A percentile compares a stretch with the other conserved stretches of the same genome.
Evolutionary conservation across 2,797 vertebrate species (phyloP).

Genomic region (Kryptopterus vitreolus): DNA sequence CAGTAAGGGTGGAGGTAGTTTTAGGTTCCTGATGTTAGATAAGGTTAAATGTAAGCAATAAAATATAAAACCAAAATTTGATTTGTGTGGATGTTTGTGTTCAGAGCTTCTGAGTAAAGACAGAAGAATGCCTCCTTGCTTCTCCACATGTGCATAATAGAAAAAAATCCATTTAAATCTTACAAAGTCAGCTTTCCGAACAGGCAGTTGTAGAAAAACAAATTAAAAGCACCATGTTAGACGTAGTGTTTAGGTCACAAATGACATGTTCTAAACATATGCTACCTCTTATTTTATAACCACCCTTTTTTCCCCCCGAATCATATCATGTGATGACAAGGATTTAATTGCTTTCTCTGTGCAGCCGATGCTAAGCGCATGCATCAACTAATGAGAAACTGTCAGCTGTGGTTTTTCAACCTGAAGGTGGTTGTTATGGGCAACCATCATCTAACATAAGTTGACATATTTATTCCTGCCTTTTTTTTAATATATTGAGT

Average conservation of each 20-base stretch:
- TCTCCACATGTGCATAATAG: not conserved
- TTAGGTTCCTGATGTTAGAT: not conserved
- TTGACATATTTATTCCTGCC: not conserved
- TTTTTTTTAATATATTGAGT: constrained; percentile 4
- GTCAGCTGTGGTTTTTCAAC: constrained; percentile 41
- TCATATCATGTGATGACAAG: constrained; percentile 25
- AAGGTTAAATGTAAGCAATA: not conserved
- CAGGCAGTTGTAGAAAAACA: not conserved
- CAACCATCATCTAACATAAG: constrained; percentile 14
- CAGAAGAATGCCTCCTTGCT: not conserved
- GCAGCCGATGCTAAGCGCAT: constrained; percentile 4
- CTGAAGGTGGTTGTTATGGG: constrained; percentile 26
- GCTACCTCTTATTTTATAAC: constrained; percentile 11
- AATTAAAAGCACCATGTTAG: constrained; percentile 7
- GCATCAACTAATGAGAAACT: constrained; percentile 39
- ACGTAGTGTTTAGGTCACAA: constrained; percentile 6
- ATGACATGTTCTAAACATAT: constrained; percentile 31
- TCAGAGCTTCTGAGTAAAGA: not conserved
- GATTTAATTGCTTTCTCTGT: constrained; percentile 41
- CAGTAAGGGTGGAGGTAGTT: not conserved
- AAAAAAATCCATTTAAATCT: not conserved
- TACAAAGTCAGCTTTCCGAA: not conserved
- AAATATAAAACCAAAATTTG: not conserved
- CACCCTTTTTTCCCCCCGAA: constrained; percentile 1
- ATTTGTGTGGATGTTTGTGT: not conserved